Base-by-base conservation (phyloP, 2,113 vertebrate species). In the Chamaetylas fuelleborni region DNA sequence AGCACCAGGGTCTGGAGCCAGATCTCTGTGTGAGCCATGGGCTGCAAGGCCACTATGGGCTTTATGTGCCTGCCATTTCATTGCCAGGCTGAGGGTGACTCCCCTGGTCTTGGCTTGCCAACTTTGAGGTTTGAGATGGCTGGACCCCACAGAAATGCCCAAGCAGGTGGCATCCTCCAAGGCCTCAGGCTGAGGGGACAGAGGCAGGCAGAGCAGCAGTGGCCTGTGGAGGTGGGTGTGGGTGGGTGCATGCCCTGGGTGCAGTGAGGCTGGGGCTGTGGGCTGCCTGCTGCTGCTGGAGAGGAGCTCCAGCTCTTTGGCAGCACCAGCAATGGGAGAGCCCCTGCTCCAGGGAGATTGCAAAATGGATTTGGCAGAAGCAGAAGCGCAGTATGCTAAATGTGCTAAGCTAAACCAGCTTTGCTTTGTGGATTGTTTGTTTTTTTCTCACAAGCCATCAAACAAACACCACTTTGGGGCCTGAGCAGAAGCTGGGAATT, bases 11-110 rank as follows among this genome's bases (percentile, higher is more conserved):
- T 36, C 34, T 1, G 5, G 54, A 48, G 50, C 60, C 47, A 74
- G 60, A 38, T 16, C 54, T 16, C 0, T 4, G 24, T 4, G 2
- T 8, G 38, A 40, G 40, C 43, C 2, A 0, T 1, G 34, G 56
- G 80, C 65, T 82, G 50, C 60, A 19, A 38, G n/a, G 51, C 71
- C 4, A 0, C 72, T 7, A 53, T 11, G 50, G 50, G n/a, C 40
- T 81, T 34, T 15, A 6, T 3, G 31, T 24, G 45, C n/a, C 60
- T 53, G n/a, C 24, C 64, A 26, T 33, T 62, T 40, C 5, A 2
- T 4, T 34, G n/a, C 33, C 0, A 5, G 42, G 56, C 61, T 62
- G 57, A 0, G 0, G 48, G 11, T 53, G 70, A 29, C 65, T n/a
- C 31, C 25, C 33, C 26, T 16, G 17, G 9, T 22, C 72, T 19